These are phyloP conservation scores for Tachysurus vachellii DNA, from an alignment of 2,113 vertebrate species.

Conservation along the genomic window DNA sequence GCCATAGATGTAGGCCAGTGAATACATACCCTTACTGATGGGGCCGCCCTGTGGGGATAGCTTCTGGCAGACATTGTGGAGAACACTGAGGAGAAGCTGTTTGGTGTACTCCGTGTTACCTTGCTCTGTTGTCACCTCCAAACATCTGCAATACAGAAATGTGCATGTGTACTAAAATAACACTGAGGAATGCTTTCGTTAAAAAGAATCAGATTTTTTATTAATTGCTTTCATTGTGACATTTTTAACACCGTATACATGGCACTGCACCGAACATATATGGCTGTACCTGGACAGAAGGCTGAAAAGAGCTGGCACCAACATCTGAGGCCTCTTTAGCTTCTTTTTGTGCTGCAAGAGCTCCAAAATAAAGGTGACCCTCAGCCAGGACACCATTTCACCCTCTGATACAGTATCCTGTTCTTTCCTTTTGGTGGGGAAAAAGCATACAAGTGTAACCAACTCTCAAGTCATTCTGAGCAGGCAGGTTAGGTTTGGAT, in stretches of 20 bases:
- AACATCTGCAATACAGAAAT: conserved; percentile 70
- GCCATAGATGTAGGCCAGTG: no score
- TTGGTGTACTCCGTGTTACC: conserved; percentile 90
- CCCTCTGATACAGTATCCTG: conserved; percentile 66
- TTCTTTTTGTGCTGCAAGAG: conserved; percentile 98
- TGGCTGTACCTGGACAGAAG: conserved; percentile 83
- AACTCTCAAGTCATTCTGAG: neutral
- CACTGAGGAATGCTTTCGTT: neutral
- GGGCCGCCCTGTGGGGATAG: conserved; percentile 75
- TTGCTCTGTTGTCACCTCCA: conserved; percentile 73
- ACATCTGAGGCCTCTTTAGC: conserved; percentile 75
- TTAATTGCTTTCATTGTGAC: neutral
- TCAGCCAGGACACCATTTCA: conserved; percentile 78
- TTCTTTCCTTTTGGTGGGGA: conserved; percentile 73
- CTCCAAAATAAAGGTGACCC: conserved; percentile 89
- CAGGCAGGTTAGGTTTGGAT: neutral
- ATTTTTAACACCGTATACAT: neutral
- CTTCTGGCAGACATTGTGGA: conserved; percentile 86
- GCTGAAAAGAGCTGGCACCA: conserved; percentile 86
- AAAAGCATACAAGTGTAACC: neutral
- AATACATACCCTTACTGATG: conserved; percentile 71
- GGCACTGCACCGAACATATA: neutral
- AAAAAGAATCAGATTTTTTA: neutral
- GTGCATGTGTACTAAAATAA: neutral
- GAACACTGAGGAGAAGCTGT: conserved; percentile 89